Evolutionary conservation across 2,888 invertebrate species (phyloP).

Genomic region (Scotopteryx bipunctaria): DNA sequence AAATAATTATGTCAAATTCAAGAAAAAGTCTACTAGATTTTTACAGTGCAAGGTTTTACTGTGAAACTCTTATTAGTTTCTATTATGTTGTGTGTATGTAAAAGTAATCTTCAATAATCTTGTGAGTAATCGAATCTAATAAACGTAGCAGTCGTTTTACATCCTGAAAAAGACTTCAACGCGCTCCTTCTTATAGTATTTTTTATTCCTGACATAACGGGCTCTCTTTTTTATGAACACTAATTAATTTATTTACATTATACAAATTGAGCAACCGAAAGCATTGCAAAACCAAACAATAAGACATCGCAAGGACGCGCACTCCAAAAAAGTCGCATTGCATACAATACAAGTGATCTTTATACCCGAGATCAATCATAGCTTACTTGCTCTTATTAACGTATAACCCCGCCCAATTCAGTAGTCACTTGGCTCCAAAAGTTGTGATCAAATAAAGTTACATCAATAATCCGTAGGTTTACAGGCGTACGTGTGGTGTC

Average conservation of each 20-base stretch:
- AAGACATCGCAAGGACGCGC: slow-evolving; percentile 51
- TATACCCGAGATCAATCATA: slow-evolving; percentile 63
- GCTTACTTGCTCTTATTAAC: slow-evolving; percentile 54
- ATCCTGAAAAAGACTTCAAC: neutral
- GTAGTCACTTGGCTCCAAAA: slow-evolving; percentile 34
- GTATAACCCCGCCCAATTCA: slow-evolving; percentile 50
- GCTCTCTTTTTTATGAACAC: neutral
- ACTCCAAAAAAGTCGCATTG: slow-evolving; percentile 55
- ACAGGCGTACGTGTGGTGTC: slow-evolving; percentile 39
- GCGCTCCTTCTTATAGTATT: no score
- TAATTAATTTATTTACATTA: slow-evolving; percentile 1
- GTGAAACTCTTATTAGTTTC: no score
- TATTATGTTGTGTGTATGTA: no score
- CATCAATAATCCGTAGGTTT: slow-evolving; percentile 54
- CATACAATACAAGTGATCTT: slow-evolving; percentile 70
- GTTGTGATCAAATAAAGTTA: slow-evolving; percentile 41
- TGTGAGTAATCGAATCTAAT: no score
- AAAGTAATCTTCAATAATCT: no score
- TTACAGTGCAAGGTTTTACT: no score
- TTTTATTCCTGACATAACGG: no score
- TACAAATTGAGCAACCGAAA: slow-evolving; percentile 19
- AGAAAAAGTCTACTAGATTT: no score
- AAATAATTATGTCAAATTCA: no score
- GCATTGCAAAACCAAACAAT: slow-evolving; percentile 36
- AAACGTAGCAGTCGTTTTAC: no score